phyloP scores from a whole-genome alignment of 1,140 invertebrate genomes.

The Scylla paramamosain region DNA sequence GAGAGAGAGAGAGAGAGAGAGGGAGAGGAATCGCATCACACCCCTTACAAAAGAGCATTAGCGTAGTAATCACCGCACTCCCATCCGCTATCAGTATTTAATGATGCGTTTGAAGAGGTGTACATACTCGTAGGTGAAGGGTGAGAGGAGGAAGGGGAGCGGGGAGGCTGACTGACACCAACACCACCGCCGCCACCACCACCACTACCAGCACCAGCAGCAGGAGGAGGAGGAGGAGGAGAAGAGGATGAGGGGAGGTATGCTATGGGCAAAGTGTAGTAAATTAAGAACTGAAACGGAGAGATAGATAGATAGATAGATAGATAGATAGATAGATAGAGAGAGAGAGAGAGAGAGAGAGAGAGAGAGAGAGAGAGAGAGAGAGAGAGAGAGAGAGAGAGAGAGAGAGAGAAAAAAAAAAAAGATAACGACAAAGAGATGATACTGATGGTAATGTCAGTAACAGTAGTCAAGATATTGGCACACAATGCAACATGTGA shows the following conservation, averaged over 20 bases:
- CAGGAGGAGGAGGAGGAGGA: background rate
- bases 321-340: background rate
- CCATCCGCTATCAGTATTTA: background rate
- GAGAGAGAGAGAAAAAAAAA: too few relatives aligned
- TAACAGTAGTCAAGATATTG: too few relatives aligned
- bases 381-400: background rate
- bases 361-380: background rate
- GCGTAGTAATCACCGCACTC: background rate
- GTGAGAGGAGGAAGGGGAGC: background rate
- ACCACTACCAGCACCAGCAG: too few relatives aligned
- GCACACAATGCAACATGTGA: too few relatives aligned
- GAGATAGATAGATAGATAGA: background rate
- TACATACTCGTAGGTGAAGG: constrained; percentile 8
- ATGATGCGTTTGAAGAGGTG: constrained; percentile 24
- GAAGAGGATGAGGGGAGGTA: background rate
- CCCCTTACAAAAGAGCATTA: constrained; percentile 10
- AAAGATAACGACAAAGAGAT: too few relatives aligned
- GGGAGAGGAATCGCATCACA: background rate
- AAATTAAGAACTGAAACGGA: background rate
- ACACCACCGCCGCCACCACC: background rate
- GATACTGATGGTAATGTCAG: too few relatives aligned
- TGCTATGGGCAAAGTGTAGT: background rate
- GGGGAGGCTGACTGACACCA: background rate
- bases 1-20: constrained; percentile 51
- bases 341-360: background rate